phyloP scores from a whole-genome alignment of 2,113 vertebrate genomes.

The Spea bombifrons region DNA sequence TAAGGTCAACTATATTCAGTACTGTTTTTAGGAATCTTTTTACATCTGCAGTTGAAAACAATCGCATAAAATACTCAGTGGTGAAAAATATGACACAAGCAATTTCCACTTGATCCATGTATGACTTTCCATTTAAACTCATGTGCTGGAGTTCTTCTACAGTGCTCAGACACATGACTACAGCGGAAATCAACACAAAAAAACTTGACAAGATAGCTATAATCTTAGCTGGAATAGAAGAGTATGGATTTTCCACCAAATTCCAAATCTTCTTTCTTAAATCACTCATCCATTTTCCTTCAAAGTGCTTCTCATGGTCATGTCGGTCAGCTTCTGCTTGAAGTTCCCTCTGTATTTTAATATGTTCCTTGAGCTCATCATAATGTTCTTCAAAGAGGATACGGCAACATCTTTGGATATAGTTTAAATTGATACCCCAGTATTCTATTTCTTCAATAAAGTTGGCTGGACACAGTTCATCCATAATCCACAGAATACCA shows the following conservation, averaged over 20 bases:
- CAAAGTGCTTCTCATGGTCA: slow-evolving; percentile 59
- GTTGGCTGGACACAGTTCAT: slow-evolving; percentile 73
- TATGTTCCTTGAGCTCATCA: slow-evolving; percentile 71
- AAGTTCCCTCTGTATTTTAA: slow-evolving; percentile 73
- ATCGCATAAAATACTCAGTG: slow-evolving; percentile 70
- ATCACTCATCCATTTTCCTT: slow-evolving; percentile 66
- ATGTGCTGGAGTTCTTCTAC: slow-evolving; percentile 73
- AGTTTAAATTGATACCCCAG: slow-evolving; percentile 77
- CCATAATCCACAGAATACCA: slow-evolving; percentile 73
- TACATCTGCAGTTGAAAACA: slow-evolving; percentile 67
- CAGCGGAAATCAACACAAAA: slow-evolving; percentile 76
- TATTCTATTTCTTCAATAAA: slow-evolving; percentile 79
- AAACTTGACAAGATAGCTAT: slow-evolving; percentile 74
- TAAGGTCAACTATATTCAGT: slow-evolving; percentile 75
- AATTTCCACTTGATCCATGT: slow-evolving; percentile 73
- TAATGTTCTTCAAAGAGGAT: slow-evolving; percentile 75
- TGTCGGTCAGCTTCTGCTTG: slow-evolving; percentile 70
- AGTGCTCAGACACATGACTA: slow-evolving; percentile 77
- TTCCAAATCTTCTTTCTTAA: slow-evolving; percentile 69
- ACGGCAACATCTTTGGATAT: slow-evolving; percentile 72
- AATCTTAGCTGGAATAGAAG: slow-evolving; percentile 69
- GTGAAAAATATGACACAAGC: slow-evolving; percentile 77
- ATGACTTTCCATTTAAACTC: slow-evolving; percentile 58
- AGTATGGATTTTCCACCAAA: slow-evolving; percentile 75
- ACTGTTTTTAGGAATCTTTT: slow-evolving; percentile 65